phyloP scores from a whole-genome alignment of 2,888 invertebrate genomes.

The Alentia gelatinosa region DNA sequence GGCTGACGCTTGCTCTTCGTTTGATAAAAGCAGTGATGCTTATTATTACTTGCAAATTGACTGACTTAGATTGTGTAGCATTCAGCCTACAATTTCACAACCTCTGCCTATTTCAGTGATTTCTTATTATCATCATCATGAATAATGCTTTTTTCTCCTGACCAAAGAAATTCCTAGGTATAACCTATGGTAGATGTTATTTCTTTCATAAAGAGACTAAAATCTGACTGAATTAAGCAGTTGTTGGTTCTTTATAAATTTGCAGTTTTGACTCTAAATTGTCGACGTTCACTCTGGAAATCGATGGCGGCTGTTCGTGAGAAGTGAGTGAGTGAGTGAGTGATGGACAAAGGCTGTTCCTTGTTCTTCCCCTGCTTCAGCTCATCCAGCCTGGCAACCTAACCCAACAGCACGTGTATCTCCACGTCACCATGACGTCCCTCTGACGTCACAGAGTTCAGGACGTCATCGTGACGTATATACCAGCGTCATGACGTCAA shows the following conservation, averaged over 20 bases:
- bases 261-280: neutral
- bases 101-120: neutral
- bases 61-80: neutral
- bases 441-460: neutral
- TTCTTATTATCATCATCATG: neutral
- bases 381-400: slow-evolving; percentile 42
- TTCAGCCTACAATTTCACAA: neutral
- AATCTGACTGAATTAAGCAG: neutral
- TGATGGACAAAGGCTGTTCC: neutral
- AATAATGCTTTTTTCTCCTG: neutral
- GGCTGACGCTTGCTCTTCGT: neutral
- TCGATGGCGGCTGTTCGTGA: neutral
- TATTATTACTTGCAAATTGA: neutral
- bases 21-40: neutral
- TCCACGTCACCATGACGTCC: slow-evolving; percentile 17
- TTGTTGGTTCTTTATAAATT: neutral
- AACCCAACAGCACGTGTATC: slow-evolving; percentile 26
- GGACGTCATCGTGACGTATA: slow-evolving; percentile 33
- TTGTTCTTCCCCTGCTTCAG: neutral
- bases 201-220: neutral
- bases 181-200: neutral
- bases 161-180: neutral
- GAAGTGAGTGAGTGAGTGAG: slow-evolving; percentile 4
- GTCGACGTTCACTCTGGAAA: neutral
- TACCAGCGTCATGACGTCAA: neutral